Conservation (phyloP, 1,140 invertebrate species). For the Aculops lycopersici region DNA sequence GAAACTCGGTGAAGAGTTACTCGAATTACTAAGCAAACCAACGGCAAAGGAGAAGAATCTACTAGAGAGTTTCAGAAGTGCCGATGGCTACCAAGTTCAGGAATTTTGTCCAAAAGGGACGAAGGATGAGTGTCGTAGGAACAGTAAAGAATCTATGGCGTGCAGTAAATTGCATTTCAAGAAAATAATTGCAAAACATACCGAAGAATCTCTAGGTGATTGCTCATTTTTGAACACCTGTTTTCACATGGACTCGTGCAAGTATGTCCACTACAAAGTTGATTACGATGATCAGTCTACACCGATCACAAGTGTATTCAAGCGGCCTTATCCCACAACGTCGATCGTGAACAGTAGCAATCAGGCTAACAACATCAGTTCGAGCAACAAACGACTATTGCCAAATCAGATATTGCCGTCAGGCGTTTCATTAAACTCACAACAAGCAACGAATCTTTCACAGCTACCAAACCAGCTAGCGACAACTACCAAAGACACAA, state of each 20-base stretch:
- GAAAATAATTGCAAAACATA: conserved; percentile 85
- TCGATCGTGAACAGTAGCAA: not conserved
- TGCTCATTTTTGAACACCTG: conserved; percentile 93
- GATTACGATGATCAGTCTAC: conserved; percentile 20
- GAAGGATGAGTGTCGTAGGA: conserved; percentile 36
- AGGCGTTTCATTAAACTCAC: not conserved
- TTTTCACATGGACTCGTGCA: conserved; percentile 95
- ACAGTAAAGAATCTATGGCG: conserved; percentile 22
- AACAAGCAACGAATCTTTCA: not conserved
- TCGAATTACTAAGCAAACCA: conserved; percentile 66
- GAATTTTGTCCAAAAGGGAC: conserved; percentile 89
- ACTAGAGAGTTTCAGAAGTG: conserved; percentile 70
- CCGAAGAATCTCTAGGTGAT: conserved; percentile 74
- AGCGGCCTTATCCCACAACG: not conserved
- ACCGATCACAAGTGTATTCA: not conserved
- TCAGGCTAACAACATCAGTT: not conserved
- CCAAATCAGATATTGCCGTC: not conserved
- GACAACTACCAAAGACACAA: not conserved
- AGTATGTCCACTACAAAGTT: conserved; percentile 82
- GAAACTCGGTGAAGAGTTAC: conserved; percentile 73
- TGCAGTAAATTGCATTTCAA: conserved; percentile 82
- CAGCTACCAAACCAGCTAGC: not conserved
- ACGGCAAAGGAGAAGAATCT: conserved; percentile 76
- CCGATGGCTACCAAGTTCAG: conserved; percentile 44
- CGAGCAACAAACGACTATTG: not conserved